phyloP scores from a whole-genome alignment of 2,888 invertebrate species.

The Lasioglossum calceatum region DNA sequence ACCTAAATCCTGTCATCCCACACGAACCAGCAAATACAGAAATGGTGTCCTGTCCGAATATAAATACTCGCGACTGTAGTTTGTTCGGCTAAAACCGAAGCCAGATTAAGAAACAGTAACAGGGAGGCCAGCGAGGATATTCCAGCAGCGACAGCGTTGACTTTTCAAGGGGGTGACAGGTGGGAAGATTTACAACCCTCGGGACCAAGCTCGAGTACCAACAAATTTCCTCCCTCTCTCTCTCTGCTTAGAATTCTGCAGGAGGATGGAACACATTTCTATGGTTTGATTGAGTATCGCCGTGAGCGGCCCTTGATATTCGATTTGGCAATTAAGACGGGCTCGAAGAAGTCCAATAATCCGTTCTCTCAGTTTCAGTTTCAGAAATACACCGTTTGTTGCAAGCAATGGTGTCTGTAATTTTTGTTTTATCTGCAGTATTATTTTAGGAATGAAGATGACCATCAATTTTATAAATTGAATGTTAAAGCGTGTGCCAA shows the following conservation, averaged over 20 bases:
- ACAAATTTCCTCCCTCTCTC: not conserved
- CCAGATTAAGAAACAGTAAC: not conserved
- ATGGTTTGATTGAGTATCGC: not conserved
- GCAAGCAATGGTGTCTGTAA: too few species aligned
- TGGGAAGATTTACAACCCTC: not conserved
- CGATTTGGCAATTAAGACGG: too few species aligned
- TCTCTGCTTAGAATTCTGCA: not conserved
- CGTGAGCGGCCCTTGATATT: not conserved
- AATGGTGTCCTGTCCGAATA: not conserved
- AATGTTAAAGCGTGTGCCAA: too few species aligned
- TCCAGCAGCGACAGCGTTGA: not conserved
- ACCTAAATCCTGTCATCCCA: not conserved
- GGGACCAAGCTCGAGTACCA: not conserved
- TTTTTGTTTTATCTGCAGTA: too few species aligned
- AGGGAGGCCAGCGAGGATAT: not conserved
- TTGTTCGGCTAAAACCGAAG: not conserved
- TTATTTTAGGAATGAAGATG: too few species aligned
- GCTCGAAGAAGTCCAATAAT: too few species aligned
- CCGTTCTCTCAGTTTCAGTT: too few species aligned
- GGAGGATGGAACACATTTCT: not conserved
- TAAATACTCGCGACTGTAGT: not conserved
- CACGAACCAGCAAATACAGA: not conserved
- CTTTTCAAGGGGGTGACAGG: not conserved
- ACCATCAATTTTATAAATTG: too few species aligned
- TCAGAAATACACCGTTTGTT: too few species aligned